phyloP scores from a whole-genome alignment of 2,797 vertebrate species.

The Allobates femoralis region DNA sequence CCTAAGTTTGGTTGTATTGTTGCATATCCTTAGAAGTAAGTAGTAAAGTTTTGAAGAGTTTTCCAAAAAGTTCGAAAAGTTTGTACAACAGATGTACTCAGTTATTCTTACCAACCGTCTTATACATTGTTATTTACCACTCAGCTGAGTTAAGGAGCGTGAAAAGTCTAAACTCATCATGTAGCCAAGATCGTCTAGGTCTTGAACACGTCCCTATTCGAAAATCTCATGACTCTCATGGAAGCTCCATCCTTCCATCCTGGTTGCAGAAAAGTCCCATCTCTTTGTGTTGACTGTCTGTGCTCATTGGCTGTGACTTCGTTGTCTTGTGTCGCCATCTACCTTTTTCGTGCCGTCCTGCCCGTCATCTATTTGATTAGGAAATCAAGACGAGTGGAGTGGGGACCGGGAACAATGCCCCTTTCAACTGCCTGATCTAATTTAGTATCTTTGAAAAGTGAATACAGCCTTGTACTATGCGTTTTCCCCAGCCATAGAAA shows the following conservation, averaged over 20 bases:
- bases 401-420: conserved; percentile 12
- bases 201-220: too few species aligned
- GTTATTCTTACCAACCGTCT: not conserved
- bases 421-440: conserved; percentile 58
- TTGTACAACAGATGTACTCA: not conserved
- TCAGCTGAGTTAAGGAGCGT: not conserved
- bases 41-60: not conserved
- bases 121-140: not conserved
- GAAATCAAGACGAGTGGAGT: conserved; percentile 53
- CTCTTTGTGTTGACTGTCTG: too few species aligned
- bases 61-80: too few species aligned
- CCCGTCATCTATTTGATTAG: conserved; percentile 53
- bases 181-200: not conserved
- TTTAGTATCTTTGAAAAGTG: conserved; percentile 58
- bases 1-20: not conserved
- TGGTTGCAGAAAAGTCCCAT: not conserved
- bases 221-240: not conserved
- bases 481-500: conserved; percentile 43
- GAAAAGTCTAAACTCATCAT: not conserved
- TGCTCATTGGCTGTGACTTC: not conserved
- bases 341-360: not conserved
- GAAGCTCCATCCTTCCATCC: not conserved
- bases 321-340: not conserved
- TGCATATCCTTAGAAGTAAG: not conserved
- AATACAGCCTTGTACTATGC: conserved; percentile 49